These are phyloP conservation scores for Drosophila bifasciata DNA, from an alignment of 1,140 invertebrate species.

Conservation along the genomic window DNA sequence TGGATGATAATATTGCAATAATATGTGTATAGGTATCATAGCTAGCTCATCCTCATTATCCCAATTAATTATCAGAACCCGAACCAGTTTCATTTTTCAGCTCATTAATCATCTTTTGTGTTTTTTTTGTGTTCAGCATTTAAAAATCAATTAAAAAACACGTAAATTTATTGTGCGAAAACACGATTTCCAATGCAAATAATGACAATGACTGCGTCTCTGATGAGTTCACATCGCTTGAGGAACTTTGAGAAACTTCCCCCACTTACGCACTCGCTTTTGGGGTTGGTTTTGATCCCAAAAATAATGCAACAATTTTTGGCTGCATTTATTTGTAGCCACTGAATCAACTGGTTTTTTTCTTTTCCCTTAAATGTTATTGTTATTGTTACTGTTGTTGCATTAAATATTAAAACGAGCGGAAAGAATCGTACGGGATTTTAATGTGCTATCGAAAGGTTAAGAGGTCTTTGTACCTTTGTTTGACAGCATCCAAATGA, in stretches of 20 bases:
- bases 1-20: too few species aligned
- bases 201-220: constrained; percentile 45
- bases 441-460: too few species aligned
- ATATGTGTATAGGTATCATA: too few species aligned
- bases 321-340: background rate
- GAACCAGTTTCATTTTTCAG: constrained; percentile 29
- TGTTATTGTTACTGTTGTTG: constrained; percentile 3
- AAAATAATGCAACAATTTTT: constrained; percentile 43
- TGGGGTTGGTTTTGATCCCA: constrained; percentile 4
- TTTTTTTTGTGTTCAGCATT: constrained; percentile 8
- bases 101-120: constrained; percentile 37
- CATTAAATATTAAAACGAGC: too few species aligned
- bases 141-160: constrained; percentile 25
- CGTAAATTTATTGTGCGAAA: constrained; percentile 44
- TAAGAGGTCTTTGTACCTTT: too few species aligned
- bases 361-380: background rate
- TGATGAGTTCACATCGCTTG: constrained; percentile 25
- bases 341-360: constrained; percentile 4
- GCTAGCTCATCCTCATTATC: too few species aligned
- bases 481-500: too few species aligned
- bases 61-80: too few species aligned
- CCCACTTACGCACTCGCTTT: constrained; percentile 39
- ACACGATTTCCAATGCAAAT: constrained; percentile 28
- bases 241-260: constrained; percentile 28
- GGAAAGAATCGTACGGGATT: too few species aligned